Percentiles rank a stretch among this genome's conserved stretches.
Evolutionary conservation across 2,888 invertebrate genomes (phyloP).

Genomic region (Anticlea derivata): DNA sequence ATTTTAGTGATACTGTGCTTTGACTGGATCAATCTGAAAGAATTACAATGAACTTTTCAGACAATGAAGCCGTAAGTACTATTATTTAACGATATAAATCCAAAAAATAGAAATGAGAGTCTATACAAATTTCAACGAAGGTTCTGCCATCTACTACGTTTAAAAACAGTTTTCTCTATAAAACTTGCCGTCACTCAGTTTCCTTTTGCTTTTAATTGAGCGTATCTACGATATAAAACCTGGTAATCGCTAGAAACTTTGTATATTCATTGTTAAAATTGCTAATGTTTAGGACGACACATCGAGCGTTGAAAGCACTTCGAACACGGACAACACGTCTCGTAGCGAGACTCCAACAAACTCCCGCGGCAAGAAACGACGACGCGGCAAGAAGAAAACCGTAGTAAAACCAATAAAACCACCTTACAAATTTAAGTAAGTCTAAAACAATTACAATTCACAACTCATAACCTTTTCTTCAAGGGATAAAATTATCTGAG

Average conservation of each 20-base stretch:
- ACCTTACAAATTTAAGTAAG: slow-evolving; percentile 90
- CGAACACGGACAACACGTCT: slow-evolving; percentile 91
- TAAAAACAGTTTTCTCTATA: too few relatives aligned
- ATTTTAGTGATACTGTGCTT: background rate
- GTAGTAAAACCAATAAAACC: slow-evolving; percentile 86
- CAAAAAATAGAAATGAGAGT: too few relatives aligned
- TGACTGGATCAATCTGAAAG: background rate
- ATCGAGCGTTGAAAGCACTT: slow-evolving; percentile 91
- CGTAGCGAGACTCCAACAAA: slow-evolving; percentile 92
- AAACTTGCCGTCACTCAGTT: too few relatives aligned
- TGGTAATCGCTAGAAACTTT: background rate
- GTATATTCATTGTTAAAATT: background rate
- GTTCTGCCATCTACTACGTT: too few relatives aligned
- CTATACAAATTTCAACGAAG: too few relatives aligned
- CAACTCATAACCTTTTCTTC: too few relatives aligned
- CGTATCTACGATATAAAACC: background rate
- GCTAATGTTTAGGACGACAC: slow-evolving; percentile 85
- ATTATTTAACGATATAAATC: too few relatives aligned
- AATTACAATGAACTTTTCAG: slow-evolving; percentile 69
- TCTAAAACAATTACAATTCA: slow-evolving; percentile 22
- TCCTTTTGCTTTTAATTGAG: too few relatives aligned
- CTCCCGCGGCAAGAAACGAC: slow-evolving; percentile 81
- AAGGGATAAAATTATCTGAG: too few relatives aligned
- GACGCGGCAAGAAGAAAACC: slow-evolving; percentile 84
- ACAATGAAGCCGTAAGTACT: slow-evolving; percentile 77